Evolutionary conservation across 2,888 invertebrate genomes (phyloP).

Genomic region (Choreutis nemorana): DNA sequence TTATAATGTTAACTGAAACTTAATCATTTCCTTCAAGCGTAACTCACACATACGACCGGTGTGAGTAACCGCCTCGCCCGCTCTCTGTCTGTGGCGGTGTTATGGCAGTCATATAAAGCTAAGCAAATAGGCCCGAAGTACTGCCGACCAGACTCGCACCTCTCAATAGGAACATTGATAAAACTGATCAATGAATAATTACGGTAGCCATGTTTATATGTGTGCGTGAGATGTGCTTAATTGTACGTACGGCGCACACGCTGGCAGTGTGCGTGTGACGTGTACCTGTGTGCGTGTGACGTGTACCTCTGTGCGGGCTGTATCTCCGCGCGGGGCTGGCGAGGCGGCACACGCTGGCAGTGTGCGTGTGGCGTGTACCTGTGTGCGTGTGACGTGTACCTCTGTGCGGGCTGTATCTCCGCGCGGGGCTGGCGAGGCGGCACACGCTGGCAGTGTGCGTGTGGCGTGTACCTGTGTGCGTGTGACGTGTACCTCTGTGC

Average conservation of each 20-base stretch:
- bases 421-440: background rate
- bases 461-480: background rate
- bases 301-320: background rate
- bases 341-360: background rate
- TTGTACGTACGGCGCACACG: background rate
- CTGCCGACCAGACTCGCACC: no score
- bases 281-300: background rate
- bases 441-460: background rate
- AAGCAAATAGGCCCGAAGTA: no score
- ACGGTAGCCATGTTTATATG: no score
- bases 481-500: background rate
- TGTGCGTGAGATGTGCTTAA: no score
- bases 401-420: slow-evolving; percentile 1
- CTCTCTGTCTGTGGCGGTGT: no score
- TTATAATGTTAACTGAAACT: no score
- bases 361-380: background rate
- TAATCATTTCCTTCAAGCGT: no score
- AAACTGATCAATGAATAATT: no score
- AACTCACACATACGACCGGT: no score
- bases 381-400: background rate
- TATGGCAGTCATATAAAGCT: no score
- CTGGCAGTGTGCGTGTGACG: background rate
- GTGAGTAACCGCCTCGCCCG: no score
- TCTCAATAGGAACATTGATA: no score
- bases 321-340: slow-evolving; percentile 1